Base-by-base conservation (phyloP, 2,888 invertebrate genomes). In the Microctonus hyperodae region DNA sequence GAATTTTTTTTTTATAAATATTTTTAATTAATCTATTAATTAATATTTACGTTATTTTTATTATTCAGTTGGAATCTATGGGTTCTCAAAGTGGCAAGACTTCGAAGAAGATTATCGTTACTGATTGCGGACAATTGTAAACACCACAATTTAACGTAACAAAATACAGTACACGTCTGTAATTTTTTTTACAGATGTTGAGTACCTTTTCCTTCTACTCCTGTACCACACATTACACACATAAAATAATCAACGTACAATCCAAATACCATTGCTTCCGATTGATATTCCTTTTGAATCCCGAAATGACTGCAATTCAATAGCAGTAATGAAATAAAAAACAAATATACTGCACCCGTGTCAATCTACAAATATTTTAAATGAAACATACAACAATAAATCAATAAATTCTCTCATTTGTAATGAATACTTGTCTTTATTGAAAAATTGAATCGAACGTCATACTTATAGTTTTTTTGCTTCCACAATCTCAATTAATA, bases 31-130 rank as follows among this genome's bases (percentile, higher is more conserved):
- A n/a, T 20, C 35, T 23, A 37, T 13, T 44, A 2, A 40, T 35
- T 7, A 3, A 28, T 7, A 5, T 37, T 28, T 11, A 37, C 25
- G 40, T 13, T 2, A 33, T 31, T 53, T 44, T 64, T 61, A 56
- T 65, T 40, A 75, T 74, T 63, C 69, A 83, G 83, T 64, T 95
- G 85, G 95, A 95, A 85, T 86, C 88, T 33, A 86, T 90, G 74
- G 96, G 96, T 63, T 91, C 92, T 33, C 92, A 92, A 79, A 92
- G 89, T 77, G 97, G 96, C 72, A 94, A 94, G 84, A 92, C 96
- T 71, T 87, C 88, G 69, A 93, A 93, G 86, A 93, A 92, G 85
- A 91, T 97, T 81, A 86, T 89, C 69, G 90, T 97, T 73, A 87
- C 89, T 70, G 91, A 96, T 79, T 91, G 89, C 86, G 97, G 97